Evolutionary conservation across 2,888 invertebrate species (phyloP), one percentile per base, ranked within the genome.

Genomic region (Troides helena): DNA sequence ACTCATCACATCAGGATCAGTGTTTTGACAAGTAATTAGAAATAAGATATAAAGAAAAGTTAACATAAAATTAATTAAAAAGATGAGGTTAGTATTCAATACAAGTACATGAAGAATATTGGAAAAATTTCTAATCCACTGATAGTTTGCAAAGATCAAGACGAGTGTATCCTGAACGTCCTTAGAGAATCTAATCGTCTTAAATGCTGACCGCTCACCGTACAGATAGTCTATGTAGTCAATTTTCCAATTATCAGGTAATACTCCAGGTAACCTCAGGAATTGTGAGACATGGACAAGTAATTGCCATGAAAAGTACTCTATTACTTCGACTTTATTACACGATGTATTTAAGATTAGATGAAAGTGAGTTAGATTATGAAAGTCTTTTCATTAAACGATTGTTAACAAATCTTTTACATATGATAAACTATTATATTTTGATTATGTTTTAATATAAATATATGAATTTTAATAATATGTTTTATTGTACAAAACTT

Each of bases 181-280:
- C 1, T 43, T 3, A 12, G 46, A 39, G 57, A 39, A 58, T 69
- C 56, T 23, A 39, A 25, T 60, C 43, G 39, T 65, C 30, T 39
- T 60, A 69, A 30, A 61, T 60, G 60, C 69, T 65, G 65, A 65
- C 61, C 60, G 53, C 53, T 64, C 43, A 65, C 61, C 60, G 60
- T 53, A 59, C 43, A 36, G 59, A 64, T 23, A 53, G 43, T 60
- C 60, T 12, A 59, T 36, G 46, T 25, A 6, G 23, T 43, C 64
- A 23, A 64, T 64, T 68, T 68, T 68, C 64, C 64, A 68, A 68
- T 68, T 60, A 64, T 60, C 6, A n/a, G n/a, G n/a, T 53, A 53
- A 53, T 53, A 8, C 53, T n/a, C 36, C 60, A 36, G 61, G 30
- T 43, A 43, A 21, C 21, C 36, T 30, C n/a, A 46, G 46, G n/a